These are phyloP conservation scores for Pachypsylla venusta DNA, from an alignment of 1,140 invertebrate genomes.

Conservation along the genomic window DNA sequence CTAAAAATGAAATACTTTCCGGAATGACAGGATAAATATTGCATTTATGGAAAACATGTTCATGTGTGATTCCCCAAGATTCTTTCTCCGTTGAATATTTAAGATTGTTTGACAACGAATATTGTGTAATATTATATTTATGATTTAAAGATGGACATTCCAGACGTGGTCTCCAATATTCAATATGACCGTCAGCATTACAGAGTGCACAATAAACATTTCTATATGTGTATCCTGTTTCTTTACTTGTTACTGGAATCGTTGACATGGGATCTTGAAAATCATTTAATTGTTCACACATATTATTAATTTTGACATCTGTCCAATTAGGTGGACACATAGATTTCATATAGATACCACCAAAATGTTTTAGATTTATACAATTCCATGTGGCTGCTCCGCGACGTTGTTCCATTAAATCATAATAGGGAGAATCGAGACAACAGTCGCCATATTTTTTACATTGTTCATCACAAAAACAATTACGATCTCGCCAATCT, in stretches of 20 bases:
- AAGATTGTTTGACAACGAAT: slow-evolving; percentile 15
- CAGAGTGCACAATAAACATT: slow-evolving; percentile 42
- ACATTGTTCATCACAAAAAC: slow-evolving; percentile 36
- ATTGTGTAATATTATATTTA: slow-evolving; percentile 15
- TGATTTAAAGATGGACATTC: slow-evolving; percentile 29
- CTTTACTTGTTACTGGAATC: slow-evolving; percentile 33
- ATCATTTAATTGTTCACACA: slow-evolving; percentile 19
- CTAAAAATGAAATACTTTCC: slow-evolving; percentile 14
- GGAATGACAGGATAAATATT: slow-evolving; percentile 24
- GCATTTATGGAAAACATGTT: slow-evolving; percentile 19
- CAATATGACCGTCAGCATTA: slow-evolving; percentile 30
- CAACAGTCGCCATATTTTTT: slow-evolving; percentile 37
- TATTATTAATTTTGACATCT: slow-evolving; percentile 22
- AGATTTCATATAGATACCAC: slow-evolving; percentile 34
- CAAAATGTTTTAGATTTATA: slow-evolving; percentile 29
- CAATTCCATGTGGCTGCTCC: slow-evolving; percentile 28
- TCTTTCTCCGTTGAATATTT: slow-evolving; percentile 13
- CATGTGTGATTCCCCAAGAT: slow-evolving; percentile 18
- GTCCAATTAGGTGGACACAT: slow-evolving; percentile 32
- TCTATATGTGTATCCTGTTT: slow-evolving; percentile 35
- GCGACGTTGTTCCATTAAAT: slow-evolving; percentile 25
- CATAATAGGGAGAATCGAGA: slow-evolving; percentile 31
- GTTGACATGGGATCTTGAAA: slow-evolving; percentile 30
- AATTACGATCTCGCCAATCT: slow-evolving; percentile 29
- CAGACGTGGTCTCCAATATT: slow-evolving; percentile 33